Evolutionary conservation across 1,140 invertebrate species (phyloP), one percentile per base, ranked within the genome.

Genomic region (Lycorma delicatula): DNA sequence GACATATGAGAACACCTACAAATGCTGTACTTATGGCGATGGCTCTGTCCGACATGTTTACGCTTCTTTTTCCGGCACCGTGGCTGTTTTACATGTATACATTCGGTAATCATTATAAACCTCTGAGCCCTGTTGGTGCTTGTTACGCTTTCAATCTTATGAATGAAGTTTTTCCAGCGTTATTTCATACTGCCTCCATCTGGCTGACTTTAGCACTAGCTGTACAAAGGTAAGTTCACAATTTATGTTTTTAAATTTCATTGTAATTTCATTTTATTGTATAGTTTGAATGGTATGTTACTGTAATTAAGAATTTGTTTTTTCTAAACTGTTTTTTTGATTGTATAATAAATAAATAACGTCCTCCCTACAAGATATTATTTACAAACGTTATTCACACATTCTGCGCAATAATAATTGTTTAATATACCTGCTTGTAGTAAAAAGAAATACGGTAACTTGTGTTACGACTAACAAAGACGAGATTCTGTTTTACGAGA

Each of bases 31-130:
- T 87, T 0, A 75, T 85, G 62, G 79, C 87, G 3, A 96, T 97
- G 91, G 93, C 93, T 0, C 77, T 97, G 1, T 90, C 88, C 59
- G 93, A 97, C 74, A 86, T 94, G 81, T 83, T 95, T 67, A 96
- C 93, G 0, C 82, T 95, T 63, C 75, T 93, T 16, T 87, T 91
- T 68, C 90, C 91, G 1, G 82, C 90, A 1, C 91, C 91, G 0
- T 88, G 89, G 77, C 75, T 91, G 11, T 84, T 92, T 68, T 92
- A 94, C 72, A 90, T 93, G 82, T 94, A 91, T 75, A 89, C 89
- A 4, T 83, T 93, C 57, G 87, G 87, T 25, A 86, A 92, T 71
- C 87, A 92, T 66, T 82, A 83, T 68, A 85, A 86, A 67, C 85
- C 87, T 0, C 68, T 91, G 57, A 79, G 79, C 60, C 86, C 87